Conservation (phyloP, 1,140 invertebrate genomes). For the Cephus cinctus region DNA sequence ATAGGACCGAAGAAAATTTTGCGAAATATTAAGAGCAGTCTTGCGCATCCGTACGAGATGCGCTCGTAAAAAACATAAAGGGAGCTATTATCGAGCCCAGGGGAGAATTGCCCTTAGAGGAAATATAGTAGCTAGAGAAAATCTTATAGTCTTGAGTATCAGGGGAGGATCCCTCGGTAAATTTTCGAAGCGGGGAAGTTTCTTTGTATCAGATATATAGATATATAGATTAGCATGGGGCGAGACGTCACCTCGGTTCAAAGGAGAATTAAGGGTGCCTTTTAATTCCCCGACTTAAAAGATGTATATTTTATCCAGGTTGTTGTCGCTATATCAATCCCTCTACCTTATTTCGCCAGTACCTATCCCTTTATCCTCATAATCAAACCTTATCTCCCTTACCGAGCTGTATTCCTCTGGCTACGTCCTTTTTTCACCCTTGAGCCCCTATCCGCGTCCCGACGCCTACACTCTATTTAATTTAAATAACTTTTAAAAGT, state of each 20-base stretch:
- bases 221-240: no score
- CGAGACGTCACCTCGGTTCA: neutral
- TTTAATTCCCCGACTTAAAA: conserved; percentile 25
- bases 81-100: conserved; percentile 21
- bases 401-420: conserved; percentile 3
- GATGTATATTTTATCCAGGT: conserved; percentile 29
- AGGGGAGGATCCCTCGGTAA: no score
- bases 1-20: conserved; percentile 1
- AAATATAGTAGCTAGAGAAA: no score
- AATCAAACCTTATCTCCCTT: conserved; percentile 33
- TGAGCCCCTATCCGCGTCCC: conserved; percentile 1
- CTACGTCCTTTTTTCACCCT: conserved; percentile 7
- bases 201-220: no score
- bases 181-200: no score
- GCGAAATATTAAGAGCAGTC: conserved; percentile 10
- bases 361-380: neutral
- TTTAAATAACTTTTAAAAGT: conserved; percentile 43
- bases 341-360: neutral
- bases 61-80: conserved; percentile 21
- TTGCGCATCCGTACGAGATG: conserved; percentile 6
- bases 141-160: no score
- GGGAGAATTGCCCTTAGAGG: neutral
- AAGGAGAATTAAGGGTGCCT: conserved; percentile 10
- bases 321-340: conserved; percentile 32
- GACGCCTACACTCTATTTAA: conserved; percentile 31